phyloP scores from a whole-genome alignment of 2,888 invertebrate species.

The Yponomeuta plumbellus region DNA sequence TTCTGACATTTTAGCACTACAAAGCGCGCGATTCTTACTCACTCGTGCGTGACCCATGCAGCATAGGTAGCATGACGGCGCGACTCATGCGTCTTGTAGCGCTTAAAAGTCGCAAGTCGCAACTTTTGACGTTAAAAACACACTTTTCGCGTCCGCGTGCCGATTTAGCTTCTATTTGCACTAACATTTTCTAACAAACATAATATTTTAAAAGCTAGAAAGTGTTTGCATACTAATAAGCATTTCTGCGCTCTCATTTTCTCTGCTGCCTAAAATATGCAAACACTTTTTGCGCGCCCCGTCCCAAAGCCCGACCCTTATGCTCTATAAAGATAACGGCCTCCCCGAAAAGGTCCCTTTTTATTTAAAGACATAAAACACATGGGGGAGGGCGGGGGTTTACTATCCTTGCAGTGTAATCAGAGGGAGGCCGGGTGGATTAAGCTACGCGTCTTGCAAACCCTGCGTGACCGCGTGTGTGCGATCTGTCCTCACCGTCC shows the following conservation, averaged over 20 bases:
- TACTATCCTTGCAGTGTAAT: constrained; percentile 70
- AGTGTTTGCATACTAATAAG: not conserved
- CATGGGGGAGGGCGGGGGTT: constrained; percentile 45
- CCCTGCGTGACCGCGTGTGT: constrained; percentile 62
- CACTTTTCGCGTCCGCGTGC: too few relatives aligned
- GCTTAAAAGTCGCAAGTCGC: too few relatives aligned
- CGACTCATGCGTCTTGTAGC: too few relatives aligned
- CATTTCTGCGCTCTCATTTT: not conserved
- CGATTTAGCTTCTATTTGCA: too few relatives aligned
- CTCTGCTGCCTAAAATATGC: not conserved
- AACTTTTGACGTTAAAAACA: too few relatives aligned
- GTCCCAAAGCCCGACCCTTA: constrained; percentile 8
- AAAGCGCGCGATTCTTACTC: too few relatives aligned
- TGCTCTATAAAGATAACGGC: constrained; percentile 22
- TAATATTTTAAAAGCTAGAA: too few relatives aligned
- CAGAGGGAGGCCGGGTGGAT: constrained; percentile 45
- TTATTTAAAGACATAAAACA: constrained; percentile 53
- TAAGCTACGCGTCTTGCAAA: constrained; percentile 62
- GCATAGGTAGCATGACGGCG: too few relatives aligned
- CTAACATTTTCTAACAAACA: too few relatives aligned
- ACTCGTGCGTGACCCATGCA: too few relatives aligned
- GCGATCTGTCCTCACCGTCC: constrained; percentile 67
- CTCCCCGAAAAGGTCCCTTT: constrained; percentile 38
- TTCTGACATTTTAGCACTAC: too few relatives aligned
- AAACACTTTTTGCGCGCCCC: not conserved